A percentile compares a stretch with the other conserved stretches of the same genome.
These are phyloP conservation scores for Pteronura brasiliensis DNA, from an alignment of 2,113 vertebrate species.

Conservation along the genomic window DNA sequence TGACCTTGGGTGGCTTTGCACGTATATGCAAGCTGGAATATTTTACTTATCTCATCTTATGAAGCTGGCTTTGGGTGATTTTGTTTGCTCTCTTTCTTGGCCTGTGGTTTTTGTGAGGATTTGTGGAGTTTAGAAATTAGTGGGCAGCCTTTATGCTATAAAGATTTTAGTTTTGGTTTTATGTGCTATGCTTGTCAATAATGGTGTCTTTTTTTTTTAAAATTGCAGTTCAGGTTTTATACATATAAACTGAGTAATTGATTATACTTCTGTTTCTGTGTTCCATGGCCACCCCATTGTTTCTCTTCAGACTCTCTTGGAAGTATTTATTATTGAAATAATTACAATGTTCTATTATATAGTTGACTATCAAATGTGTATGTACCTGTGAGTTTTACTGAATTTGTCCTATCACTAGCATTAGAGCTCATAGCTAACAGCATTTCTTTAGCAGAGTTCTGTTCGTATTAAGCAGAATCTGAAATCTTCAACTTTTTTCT, in stretches of 20 bases:
- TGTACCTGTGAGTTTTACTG: not conserved
- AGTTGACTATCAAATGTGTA: not conserved
- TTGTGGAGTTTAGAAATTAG: constrained; percentile 12
- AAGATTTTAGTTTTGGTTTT: not conserved
- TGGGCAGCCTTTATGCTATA: not conserved
- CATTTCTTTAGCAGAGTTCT: not conserved
- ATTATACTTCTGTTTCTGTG: not conserved
- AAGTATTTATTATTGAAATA: not conserved
- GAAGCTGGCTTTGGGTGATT: not conserved
- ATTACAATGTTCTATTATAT: not conserved
- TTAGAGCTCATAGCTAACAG: not conserved
- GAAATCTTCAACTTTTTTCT: not conserved
- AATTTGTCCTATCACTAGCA: not conserved
- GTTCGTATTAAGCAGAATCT: not conserved
- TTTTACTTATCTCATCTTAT: not conserved
- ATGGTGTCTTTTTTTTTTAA: not conserved
- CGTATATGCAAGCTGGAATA: not conserved
- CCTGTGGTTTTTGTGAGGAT: not conserved
- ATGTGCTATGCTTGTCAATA: not conserved
- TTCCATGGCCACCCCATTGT: not conserved
- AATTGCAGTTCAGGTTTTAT: not conserved
- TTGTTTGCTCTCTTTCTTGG: not conserved
- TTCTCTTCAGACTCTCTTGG: not conserved
- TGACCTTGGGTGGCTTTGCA: not conserved
- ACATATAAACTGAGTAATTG: not conserved